These are phyloP conservation scores for Colistium nudipinnis DNA, from an alignment of 2,113 vertebrate species.

Conservation along the genomic window DNA sequence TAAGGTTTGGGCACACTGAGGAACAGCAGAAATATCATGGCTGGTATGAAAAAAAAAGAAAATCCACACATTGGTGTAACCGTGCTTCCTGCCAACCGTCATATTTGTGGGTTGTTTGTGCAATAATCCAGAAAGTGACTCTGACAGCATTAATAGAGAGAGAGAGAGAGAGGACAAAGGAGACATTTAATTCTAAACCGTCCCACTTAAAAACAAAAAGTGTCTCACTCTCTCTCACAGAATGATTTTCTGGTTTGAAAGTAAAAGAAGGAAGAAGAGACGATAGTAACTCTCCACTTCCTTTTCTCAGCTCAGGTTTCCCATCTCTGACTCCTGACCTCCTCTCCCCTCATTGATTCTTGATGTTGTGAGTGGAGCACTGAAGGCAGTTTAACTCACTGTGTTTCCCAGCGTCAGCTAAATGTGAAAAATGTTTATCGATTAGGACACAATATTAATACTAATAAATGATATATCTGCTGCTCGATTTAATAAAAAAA, in stretches of 20 bases:
- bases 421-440: not conserved
- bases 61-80: not conserved
- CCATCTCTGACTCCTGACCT: slow-evolving; percentile 34
- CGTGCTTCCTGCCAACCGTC: slow-evolving; percentile 33
- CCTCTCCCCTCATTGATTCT: slow-evolving; percentile 28
- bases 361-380: not conserved
- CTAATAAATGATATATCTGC: not conserved
- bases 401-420: too few relatives aligned
- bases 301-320: slow-evolving; percentile 28
- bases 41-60: not conserved
- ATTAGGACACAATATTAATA: not conserved
- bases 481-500: not conserved
- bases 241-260: not conserved
- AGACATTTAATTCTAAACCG: slow-evolving; percentile 21
- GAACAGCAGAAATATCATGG: slow-evolving; percentile 4
- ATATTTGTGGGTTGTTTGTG: slow-evolving; percentile 15
- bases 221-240: too few relatives aligned
- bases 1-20: too few relatives aligned
- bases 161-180: slow-evolving; percentile 8
- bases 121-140: slow-evolving; percentile 18
- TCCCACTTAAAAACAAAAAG: not conserved
- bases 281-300: not conserved
- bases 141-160: slow-evolving; percentile 13
- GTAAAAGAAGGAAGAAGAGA: slow-evolving; percentile 6
- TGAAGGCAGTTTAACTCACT: too few relatives aligned